A percentile compares a stretch with the other conserved stretches of the same genome.
Evolutionary conservation across 2,797 vertebrate species (phyloP).

Genomic region (Myotis pilosus): DNA sequence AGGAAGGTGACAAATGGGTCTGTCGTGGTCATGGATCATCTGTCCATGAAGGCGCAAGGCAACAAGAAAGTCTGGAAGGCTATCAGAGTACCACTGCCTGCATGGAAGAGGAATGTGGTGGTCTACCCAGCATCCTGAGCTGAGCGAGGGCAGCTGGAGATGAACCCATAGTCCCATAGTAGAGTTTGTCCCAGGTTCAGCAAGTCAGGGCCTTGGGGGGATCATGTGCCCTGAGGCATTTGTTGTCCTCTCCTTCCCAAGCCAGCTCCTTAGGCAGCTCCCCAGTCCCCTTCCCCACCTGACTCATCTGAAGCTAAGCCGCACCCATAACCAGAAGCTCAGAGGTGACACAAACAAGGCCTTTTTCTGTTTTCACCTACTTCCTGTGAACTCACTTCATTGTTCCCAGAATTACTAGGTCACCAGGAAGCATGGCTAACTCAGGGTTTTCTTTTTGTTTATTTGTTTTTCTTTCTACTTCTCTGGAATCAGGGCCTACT

Average conservation of each 20-base stretch:
- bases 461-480: not conserved
- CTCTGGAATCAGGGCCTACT: not conserved
- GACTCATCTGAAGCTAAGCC: not conserved
- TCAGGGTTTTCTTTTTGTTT: not conserved
- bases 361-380: not conserved
- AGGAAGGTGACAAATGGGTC: not conserved
- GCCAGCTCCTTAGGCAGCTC: not conserved
- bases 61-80: not conserved
- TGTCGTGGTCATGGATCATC: not conserved
- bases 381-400: not conserved
- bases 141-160: not conserved
- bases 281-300: not conserved
- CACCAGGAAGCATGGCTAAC: not conserved
- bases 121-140: not conserved
- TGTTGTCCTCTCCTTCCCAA: not conserved
- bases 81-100: not conserved
- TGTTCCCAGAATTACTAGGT: conserved; percentile 28
- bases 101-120: accelerated
- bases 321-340: not conserved
- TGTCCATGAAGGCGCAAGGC: not conserved
- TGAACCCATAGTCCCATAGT: not conserved
- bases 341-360: not conserved
- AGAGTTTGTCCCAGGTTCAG: not conserved
- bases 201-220: not conserved
- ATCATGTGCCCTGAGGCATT: not conserved